Base-by-base conservation (phyloP, 2,888 invertebrate genomes). In the Chrysolina haemoptera region DNA sequence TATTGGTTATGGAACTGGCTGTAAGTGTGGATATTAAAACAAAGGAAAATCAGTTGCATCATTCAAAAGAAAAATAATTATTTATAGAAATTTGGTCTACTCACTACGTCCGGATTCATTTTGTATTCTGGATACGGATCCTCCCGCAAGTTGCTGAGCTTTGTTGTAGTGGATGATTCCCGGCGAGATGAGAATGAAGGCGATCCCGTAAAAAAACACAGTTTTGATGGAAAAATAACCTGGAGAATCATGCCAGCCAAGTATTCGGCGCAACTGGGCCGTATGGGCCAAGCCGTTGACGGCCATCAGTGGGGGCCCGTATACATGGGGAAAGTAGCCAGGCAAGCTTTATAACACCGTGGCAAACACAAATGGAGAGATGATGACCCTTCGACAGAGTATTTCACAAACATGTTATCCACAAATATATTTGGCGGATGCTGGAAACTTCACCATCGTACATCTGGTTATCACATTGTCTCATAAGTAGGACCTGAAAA, bases 231-330 rank as follows among this genome's bases (percentile, higher is more conserved):
- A 72, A 69, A 70, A 73, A 70, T 73, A 72, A 71, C 50, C 71
- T 70, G 71, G 73, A 74, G 65, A 22, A n/a, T 59, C 75, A 73
- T 74, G 79, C 80, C 82, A 80, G 76, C 78, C 74, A 73, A 74
- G 78, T 78, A 78, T 79, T 78, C 82, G 85, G 83, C 84, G 82
- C 80, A 80, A 78, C 72, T 75, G 81, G 82, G 83, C 84, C 82
- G 82, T 79, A 70, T 75, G 80, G 76, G 77, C 76, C 75, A 81
- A 80, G 79, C 82, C 82, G 79, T 80, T 79, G 80, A 83, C 79
- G 82, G 84, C 85, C 85, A 85, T 86, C 84, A 85, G 84, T 83
- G 82, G 82, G 64, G 71, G 70, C 77, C 75, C 76, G 70, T 73
- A 76, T 22, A 50, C 75, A 77, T 77, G 71, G 75, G 77, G 64